These are phyloP conservation scores for Magallana angulata DNA, from an alignment of 1,140 invertebrate genomes.

Conservation along the genomic window DNA sequence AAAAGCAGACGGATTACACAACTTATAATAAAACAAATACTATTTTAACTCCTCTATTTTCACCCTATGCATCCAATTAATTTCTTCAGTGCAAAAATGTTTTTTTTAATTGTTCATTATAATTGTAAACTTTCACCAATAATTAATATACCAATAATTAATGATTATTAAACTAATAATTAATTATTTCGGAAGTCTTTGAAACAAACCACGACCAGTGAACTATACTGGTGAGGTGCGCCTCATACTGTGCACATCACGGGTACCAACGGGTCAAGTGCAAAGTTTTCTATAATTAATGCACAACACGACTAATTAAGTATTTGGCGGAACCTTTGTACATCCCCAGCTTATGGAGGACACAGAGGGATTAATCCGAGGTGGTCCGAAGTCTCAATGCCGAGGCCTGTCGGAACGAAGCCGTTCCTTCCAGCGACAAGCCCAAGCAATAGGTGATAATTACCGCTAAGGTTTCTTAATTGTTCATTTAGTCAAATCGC, in stretches of 20 bases:
- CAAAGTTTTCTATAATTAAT: slow-evolving; percentile 30
- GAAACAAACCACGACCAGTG: background rate
- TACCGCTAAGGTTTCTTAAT: background rate
- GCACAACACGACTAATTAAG: slow-evolving; percentile 35
- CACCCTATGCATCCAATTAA: too few relatives aligned
- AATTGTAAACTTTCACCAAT: too few relatives aligned
- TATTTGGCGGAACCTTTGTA: slow-evolving; percentile 21
- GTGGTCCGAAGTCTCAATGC: slow-evolving; percentile 10
- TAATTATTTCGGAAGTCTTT: slow-evolving; percentile 5
- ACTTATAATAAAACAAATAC: too few relatives aligned
- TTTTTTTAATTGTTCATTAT: too few relatives aligned
- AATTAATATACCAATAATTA: background rate
- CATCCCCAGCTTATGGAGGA: background rate
- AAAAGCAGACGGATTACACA: too few relatives aligned
- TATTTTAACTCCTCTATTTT: too few relatives aligned
- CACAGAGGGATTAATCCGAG: slow-evolving; percentile 28
- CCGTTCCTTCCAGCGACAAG: background rate
- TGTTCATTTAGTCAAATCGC: background rate
- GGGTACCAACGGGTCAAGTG: background rate
- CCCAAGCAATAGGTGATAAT: slow-evolving; percentile 19
- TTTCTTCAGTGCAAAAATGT: too few relatives aligned
- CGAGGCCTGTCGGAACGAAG: slow-evolving; percentile 24
- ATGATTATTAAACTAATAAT: background rate
- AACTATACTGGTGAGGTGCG: background rate
- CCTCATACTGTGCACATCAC: background rate